Percentiles rank a stretch among this genome's conserved stretches.
Evolutionary conservation across 2,888 invertebrate species (phyloP).

Genomic region (Matsumyia berberina): DNA sequence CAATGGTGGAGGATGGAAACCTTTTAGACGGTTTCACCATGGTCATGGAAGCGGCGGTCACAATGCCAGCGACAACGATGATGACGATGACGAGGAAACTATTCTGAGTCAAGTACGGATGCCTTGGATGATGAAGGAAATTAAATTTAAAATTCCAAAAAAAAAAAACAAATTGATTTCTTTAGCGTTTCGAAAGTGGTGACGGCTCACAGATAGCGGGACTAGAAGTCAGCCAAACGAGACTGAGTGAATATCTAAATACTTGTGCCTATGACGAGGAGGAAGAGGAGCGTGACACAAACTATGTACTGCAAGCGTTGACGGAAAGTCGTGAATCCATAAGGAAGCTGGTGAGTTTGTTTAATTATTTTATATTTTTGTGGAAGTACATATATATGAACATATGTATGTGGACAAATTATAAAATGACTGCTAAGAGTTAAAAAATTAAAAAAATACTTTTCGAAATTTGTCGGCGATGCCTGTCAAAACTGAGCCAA

Average conservation of each 20-base stretch:
- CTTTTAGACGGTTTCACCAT: slow-evolving; percentile 4
- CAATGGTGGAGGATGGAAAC: slow-evolving; percentile 18
- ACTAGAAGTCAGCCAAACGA: slow-evolving; percentile 22
- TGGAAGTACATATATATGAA: too few relatives aligned
- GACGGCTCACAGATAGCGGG: slow-evolving; percentile 4
- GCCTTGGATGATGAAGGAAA: slow-evolving; percentile 49
- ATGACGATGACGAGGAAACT: slow-evolving; percentile 75
- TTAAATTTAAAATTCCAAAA: slow-evolving; percentile 46
- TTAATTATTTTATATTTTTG: too few relatives aligned
- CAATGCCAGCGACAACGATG: slow-evolving; percentile 40
- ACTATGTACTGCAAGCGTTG: slow-evolving; percentile 77
- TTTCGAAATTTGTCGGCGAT: too few relatives aligned
- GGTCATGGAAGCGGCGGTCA: neutral
- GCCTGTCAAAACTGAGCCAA: too few relatives aligned
- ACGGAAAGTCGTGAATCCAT: slow-evolving; percentile 78
- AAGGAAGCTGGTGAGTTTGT: slow-evolving; percentile 74
- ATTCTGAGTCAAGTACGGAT: slow-evolving; percentile 75
- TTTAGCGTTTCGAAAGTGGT: slow-evolving; percentile 61
- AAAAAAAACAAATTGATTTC: slow-evolving; percentile 31
- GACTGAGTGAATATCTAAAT: slow-evolving; percentile 39
- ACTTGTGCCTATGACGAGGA: slow-evolving; percentile 70
- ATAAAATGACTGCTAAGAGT: too few relatives aligned
- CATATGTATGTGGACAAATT: too few relatives aligned
- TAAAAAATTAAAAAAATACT: too few relatives aligned
- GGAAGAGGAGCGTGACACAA: slow-evolving; percentile 77